Conservation (phyloP, 2,113 vertebrate species). For the Mohoua ochrocephala region DNA sequence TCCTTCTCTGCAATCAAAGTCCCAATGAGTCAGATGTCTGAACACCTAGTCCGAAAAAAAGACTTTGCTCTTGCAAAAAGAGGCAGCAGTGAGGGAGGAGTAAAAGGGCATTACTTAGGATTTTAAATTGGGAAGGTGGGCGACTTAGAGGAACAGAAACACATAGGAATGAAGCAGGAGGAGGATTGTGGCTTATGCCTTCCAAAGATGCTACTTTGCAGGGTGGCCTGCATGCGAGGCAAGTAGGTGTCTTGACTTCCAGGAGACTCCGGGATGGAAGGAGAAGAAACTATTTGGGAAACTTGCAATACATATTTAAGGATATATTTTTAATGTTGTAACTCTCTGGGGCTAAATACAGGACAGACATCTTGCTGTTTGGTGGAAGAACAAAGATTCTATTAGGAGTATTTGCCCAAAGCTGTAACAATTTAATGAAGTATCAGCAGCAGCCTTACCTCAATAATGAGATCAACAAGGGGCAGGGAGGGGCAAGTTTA, state of each 20-base stretch:
- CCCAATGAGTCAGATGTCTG: not conserved
- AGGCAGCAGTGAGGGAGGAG: not conserved
- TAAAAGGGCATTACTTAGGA: not conserved
- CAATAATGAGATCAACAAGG: not conserved
- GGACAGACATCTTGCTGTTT: not conserved
- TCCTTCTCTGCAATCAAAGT: not conserved
- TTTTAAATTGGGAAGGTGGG: not conserved
- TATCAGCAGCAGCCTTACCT: not conserved
- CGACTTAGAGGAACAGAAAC: not conserved
- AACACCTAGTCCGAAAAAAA: not conserved
- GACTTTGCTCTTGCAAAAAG: not conserved
- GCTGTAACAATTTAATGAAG: not conserved
- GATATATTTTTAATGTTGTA: not conserved
- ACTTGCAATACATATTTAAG: not conserved
- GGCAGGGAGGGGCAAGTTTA: not conserved
- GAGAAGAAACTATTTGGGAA: not conserved
- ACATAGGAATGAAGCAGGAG: not conserved
- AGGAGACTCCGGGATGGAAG: not conserved
- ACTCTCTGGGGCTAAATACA: not conserved
- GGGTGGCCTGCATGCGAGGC: not conserved
- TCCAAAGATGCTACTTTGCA: not conserved
- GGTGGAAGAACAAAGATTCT: not conserved
- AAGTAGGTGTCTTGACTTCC: not conserved
- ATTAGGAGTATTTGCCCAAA: not conserved
- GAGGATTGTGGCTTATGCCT: not conserved